Conservation (phyloP, 2,797 vertebrate genomes). For the Stomatorhinus walkeri region DNA sequence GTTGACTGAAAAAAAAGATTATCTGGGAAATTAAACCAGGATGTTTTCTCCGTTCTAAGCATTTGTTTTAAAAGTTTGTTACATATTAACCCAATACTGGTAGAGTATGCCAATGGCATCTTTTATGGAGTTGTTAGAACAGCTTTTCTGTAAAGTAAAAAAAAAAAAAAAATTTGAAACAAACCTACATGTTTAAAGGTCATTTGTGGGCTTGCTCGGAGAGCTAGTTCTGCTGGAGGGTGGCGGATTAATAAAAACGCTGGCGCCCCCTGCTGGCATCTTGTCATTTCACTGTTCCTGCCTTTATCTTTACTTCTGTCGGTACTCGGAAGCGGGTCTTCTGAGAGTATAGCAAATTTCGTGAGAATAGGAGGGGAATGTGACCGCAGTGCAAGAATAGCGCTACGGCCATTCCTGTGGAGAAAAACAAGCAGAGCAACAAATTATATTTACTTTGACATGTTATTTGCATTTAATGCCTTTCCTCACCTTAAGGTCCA, state of each 20-base stretch:
- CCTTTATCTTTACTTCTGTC: conserved; percentile 57
- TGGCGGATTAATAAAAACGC: neutral
- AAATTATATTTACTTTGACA: neutral
- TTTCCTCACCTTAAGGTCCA: neutral
- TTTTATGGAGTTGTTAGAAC: neutral
- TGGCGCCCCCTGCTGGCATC: neutral
- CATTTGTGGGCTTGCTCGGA: neutral
- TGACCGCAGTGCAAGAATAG: conserved; percentile 71
- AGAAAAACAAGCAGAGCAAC: conserved; percentile 6
- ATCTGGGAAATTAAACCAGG: neutral
- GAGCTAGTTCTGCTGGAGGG: neutral
- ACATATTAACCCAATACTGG: neutral
- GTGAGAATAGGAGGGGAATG: conserved; percentile 77
- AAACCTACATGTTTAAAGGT: neutral
- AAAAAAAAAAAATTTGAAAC: neutral
- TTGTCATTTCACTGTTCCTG: conserved; percentile 27
- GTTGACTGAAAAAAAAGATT: neutral
- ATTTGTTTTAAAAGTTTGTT: neutral
- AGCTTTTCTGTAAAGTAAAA: neutral
- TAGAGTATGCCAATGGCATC: neutral
- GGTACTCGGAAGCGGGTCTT: conserved; percentile 69
- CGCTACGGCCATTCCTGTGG: conserved; percentile 75
- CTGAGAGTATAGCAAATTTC: conserved; percentile 74
- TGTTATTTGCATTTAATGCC: neutral
- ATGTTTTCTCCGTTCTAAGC: neutral